Base-by-base conservation (phyloP, 2,888 invertebrate species). In the Drosophila bunnanda region DNA sequence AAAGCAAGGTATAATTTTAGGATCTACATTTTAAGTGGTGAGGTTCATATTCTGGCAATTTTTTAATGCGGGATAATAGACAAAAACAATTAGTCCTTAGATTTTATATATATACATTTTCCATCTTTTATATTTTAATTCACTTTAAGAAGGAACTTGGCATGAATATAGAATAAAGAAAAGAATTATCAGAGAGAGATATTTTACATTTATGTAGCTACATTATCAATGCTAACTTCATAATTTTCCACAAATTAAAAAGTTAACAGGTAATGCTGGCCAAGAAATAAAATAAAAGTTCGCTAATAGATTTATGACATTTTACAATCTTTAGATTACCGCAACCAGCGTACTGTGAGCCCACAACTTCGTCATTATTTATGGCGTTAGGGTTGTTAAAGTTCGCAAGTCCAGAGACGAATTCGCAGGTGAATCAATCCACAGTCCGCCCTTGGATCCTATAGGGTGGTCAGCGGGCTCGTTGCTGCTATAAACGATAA, bases 301-400 rank as follows among this genome's bases (percentile, higher is more conserved):
- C 1, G 7, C 30, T 43, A 30, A 44, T 44, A 22, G 44, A 61
- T 62, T 65, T 52, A 43, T 36, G 13, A 1, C 43, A 43, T 36
- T 50, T 48, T 36, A 61, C 50, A 64, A 66, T 46, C 53, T 44
- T 17, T 38, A 53, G 65, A 64, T 66, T 55, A 55, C 9, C 8
- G 12, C 17, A 25, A 30, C 32, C 1, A 17, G 48, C 15, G 44
- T 10, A 64, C 20, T 34, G 12, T 30, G 32, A 25, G 12, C 39
- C 25, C 39, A 48, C 10, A 28, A 48, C 10, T 17, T 55, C 56
- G 67, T 67, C 67, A 67, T 56, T 22, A 46, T 67, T 65, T 67
- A 67, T 41, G 34, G 28, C 39, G 15, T 13, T 25, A 15, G 9
- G 44, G 22, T 22, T 28, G n/a, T 66, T 41, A 66, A 55, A 66